Evolutionary conservation across 2,888 invertebrate species (phyloP).

Genomic region (Sinodicranocentrus sp.): DNA sequence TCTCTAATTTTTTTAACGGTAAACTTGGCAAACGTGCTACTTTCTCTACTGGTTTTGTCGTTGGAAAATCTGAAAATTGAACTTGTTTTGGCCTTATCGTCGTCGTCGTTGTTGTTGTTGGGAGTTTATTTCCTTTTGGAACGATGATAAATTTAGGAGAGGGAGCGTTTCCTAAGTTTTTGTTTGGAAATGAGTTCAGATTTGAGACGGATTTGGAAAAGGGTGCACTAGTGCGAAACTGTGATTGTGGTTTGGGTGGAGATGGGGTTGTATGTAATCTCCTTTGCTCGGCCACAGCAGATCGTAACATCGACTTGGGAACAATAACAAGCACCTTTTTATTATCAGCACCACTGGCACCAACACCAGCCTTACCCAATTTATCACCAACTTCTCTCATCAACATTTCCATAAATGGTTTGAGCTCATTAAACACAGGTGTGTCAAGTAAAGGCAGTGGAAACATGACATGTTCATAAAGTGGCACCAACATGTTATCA

Average conservation of each 20-base stretch:
- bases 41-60: too few species aligned
- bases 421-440: conserved; percentile 48
- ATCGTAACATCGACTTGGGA: conserved; percentile 2
- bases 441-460: conserved; percentile 63
- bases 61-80: too few species aligned
- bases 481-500: conserved; percentile 3
- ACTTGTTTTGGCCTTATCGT: conserved; percentile 38
- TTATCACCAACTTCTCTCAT: conserved; percentile 20
- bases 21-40: too few species aligned
- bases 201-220: neutral
- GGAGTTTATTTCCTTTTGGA: conserved; percentile 28
- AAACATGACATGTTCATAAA: conserved; percentile 41
- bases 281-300: neutral
- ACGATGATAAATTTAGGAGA: conserved; percentile 27
- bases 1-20: conserved; percentile 21
- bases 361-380: conserved; percentile 12
- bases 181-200: conserved; percentile 16
- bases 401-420: conserved; percentile 48
- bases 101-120: conserved; percentile 32
- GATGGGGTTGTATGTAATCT: neutral
- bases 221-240: neutral
- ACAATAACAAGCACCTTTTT: conserved; percentile 39
- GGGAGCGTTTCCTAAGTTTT: neutral
- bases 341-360: conserved; percentile 24
- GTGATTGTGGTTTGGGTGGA: conserved; percentile 20